Conservation (phyloP, 2,888 invertebrate genomes). For the Unio delphinus region DNA sequence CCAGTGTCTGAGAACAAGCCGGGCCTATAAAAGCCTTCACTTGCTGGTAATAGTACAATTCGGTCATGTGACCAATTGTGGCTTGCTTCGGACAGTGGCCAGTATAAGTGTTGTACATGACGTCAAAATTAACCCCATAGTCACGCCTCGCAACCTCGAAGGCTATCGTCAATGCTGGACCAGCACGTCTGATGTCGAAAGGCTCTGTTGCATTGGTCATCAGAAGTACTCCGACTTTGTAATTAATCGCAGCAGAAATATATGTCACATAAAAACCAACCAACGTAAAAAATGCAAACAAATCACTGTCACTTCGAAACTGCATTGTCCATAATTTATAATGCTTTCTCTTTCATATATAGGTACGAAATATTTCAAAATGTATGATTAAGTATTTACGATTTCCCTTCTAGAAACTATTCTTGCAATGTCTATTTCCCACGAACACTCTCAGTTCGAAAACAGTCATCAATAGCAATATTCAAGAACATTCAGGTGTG, state of each 20-base stretch:
- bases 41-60: conserved; percentile 32
- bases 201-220: conserved; percentile 46
- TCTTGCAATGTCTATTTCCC: no score
- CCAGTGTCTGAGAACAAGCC: conserved; percentile 41
- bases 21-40: conserved; percentile 45
- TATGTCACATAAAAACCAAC: no score
- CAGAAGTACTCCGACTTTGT: conserved; percentile 41
- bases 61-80: conserved; percentile 38
- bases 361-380: no score
- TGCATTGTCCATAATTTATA: no score
- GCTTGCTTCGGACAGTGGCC: conserved; percentile 45
- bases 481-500: no score
- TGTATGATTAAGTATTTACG: no score
- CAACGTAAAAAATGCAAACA: no score
- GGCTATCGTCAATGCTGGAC: conserved; percentile 41
- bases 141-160: conserved; percentile 22
- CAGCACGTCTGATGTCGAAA: conserved; percentile 38
- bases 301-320: no score
- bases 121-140: conserved; percentile 28
- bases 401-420: no score
- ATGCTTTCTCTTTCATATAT: no score
- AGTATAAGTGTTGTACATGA: conserved; percentile 31
- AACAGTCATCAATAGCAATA: no score
- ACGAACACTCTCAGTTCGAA: no score
- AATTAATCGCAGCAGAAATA: conserved; percentile 8